Base-by-base conservation (phyloP, 1,140 invertebrate species). In the Polyergus mexicanus region DNA sequence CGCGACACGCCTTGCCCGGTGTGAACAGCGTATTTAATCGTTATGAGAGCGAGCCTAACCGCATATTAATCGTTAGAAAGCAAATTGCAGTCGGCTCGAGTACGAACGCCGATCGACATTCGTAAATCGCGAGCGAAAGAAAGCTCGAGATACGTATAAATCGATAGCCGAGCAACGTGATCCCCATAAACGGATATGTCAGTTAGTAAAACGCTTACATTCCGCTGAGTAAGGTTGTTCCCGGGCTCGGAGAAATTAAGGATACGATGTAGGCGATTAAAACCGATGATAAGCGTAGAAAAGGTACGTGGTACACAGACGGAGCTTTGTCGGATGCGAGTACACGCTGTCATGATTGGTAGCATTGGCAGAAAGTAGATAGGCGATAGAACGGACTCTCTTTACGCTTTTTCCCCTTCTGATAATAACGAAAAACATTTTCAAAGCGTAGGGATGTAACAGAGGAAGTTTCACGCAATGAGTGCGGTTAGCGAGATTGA, bases 21-120 rank as follows among this genome's bases (percentile, higher is more conserved):
- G 83, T 81, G 83, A 88, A 85, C 69, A 83, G 83, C 84, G 44
- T 51, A 80, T 84, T 72, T 66, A 84, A 84, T 84, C 88, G 72
- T 84, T 65, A 25, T 25, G 44, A 65, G 28, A 51, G 41, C 56
- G 22, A 44, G 11, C 38, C 74, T 86, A 54, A 80, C 62, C 74
- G 88, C 90, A 87, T 90, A 91, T 92, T 91, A 90, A 92, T 90
- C 89, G 91, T 32, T 92, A 90, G 91, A 91, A 91, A 92, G 90
- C 86, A 63, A 83, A 56, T 66, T 22, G 65, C 58, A 51, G 38
- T 47, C 16, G 69, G 83, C 54, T 76, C 25, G 35, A 41, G 44
- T 76, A 38, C 74, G 51, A 54, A 72, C n/a, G 22, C 54, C 41
- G 32, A 28, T 41, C 74, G 71, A 77, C 51, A 25, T 58, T 58